Percentiles rank a stretch among this genome's conserved stretches.
Conservation (phyloP, 2,888 invertebrate genomes). For the Nymphalis urticae region DNA sequence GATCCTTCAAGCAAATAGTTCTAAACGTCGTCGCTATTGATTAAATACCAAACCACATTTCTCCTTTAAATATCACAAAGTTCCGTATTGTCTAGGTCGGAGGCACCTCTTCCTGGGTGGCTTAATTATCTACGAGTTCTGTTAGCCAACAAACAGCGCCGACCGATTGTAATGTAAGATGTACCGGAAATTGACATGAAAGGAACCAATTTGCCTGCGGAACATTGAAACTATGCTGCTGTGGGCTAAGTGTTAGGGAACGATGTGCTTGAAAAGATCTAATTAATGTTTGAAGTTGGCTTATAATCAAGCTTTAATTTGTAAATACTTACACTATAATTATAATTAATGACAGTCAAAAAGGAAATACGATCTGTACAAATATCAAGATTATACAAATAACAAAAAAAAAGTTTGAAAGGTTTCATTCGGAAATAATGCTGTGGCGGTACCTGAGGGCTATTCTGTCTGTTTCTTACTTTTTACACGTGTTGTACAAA, state of each 20-base stretch:
- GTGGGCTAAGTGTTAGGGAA: slow-evolving; percentile 18
- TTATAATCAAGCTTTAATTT: not conserved
- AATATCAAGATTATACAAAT: no score
- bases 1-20: slow-evolving; percentile 15
- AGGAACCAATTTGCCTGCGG: slow-evolving; percentile 73
- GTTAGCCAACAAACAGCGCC: slow-evolving; percentile 42
- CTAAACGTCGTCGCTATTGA: slow-evolving; percentile 15
- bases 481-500: no score
- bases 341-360: not conserved
- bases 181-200: slow-evolving; percentile 62
- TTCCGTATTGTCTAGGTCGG: slow-evolving; percentile 21
- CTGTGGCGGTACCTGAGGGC: no score
- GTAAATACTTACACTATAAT: not conserved
- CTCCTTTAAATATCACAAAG: slow-evolving; percentile 18
- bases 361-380: no score
- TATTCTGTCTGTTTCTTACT: no score
- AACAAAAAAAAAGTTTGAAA: no score
- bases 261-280: slow-evolving; percentile 6
- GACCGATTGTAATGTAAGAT: slow-evolving; percentile 51
- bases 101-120: slow-evolving; percentile 27
- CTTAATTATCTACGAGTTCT: slow-evolving; percentile 44
- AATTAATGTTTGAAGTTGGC: slow-evolving; percentile 11
- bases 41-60: slow-evolving; percentile 23
- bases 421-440: no score
- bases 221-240: slow-evolving; percentile 37